Percentiles rank a stretch among this genome's conserved stretches.
Evolutionary conservation across 2,113 vertebrate species (phyloP).

Genomic region (Tupaia chinensis): DNA sequence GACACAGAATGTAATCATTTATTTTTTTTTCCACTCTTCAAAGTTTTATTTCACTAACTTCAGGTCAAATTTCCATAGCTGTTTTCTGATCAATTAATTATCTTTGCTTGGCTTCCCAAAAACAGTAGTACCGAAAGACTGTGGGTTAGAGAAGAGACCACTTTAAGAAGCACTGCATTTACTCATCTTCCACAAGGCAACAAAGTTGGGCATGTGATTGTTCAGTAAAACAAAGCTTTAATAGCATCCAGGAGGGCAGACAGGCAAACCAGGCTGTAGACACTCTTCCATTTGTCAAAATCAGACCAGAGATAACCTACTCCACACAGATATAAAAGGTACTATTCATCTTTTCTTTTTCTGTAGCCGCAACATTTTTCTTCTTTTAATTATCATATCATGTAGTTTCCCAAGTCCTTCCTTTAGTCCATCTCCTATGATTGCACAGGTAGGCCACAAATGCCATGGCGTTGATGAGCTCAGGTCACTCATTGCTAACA

Average conservation of each 20-base stretch:
- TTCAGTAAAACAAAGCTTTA: constrained; percentile 79
- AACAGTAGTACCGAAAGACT: constrained; percentile 75
- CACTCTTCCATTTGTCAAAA: constrained; percentile 69
- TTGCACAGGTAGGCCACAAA: constrained; percentile 96
- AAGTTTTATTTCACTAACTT: constrained; percentile 82
- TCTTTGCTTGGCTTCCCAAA: constrained; percentile 73
- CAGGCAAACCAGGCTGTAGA: constrained; percentile 73
- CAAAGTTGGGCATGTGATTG: constrained; percentile 64
- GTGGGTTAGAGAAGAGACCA: constrained; percentile 63
- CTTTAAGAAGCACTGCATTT: constrained; percentile 67
- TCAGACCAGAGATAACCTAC: constrained; percentile 68
- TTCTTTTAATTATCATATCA: constrained; percentile 96
- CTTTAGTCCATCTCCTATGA: constrained; percentile 97
- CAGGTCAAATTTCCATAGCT: constrained; percentile 76
- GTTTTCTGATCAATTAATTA: constrained; percentile 69
- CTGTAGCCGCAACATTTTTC: constrained; percentile 94
- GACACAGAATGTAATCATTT: not conserved
- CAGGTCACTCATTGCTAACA: constrained; percentile 95
- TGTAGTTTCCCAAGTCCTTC: constrained; percentile 96
- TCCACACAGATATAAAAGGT: constrained; percentile 41
- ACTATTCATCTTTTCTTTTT: constrained; percentile 94
- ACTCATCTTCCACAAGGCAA: constrained; percentile 77
- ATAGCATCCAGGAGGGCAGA: constrained; percentile 67
- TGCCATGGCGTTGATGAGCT: constrained; percentile 95
- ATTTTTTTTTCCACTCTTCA: constrained; percentile 44